These are phyloP conservation scores for Haliclona indistincta DNA, from an alignment of 37 sponge, comb jelly and placozoan genomes.

Conservation along the genomic window DNA sequence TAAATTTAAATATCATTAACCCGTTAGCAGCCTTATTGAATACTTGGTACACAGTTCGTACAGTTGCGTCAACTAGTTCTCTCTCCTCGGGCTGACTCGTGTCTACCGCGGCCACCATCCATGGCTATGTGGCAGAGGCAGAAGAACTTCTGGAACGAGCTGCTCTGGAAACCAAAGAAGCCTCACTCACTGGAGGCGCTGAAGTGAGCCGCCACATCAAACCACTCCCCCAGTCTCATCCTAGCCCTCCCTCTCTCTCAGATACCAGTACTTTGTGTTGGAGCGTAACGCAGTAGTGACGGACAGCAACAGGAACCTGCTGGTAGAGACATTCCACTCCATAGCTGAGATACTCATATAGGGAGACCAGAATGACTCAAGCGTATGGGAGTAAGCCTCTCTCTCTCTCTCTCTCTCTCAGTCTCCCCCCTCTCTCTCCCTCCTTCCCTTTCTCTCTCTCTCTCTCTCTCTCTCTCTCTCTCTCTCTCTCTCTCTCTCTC, in stretches of 20 bases:
- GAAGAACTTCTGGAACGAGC: constrained; percentile 68
- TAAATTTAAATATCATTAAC: too few species aligned
- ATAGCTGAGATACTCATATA: constrained; percentile 97
- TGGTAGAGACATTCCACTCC: constrained; percentile 95
- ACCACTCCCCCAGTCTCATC: too few species aligned
- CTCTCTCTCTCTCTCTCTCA: too few species aligned
- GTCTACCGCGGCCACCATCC: too few species aligned
- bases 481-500: constrained; percentile 40
- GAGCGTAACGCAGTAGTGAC: constrained; percentile 74
- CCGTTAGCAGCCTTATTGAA: too few species aligned
- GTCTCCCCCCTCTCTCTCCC: neutral
- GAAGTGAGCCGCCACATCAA: too few species aligned
- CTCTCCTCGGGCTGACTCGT: too few species aligned
- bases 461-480: constrained; percentile 4
- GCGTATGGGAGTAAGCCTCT: constrained; percentile 97
- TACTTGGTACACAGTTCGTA: too few species aligned
- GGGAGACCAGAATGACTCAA: constrained; percentile 99
- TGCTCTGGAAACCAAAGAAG: constrained; percentile 83
- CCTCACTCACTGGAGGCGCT: constrained; percentile 85
- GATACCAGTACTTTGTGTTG: constrained; percentile 78
- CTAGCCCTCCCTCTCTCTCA: constrained; percentile 17
- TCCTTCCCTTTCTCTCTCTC: neutral
- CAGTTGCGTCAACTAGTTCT: too few species aligned
- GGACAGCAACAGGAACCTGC: constrained; percentile 70
- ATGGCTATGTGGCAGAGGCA: constrained; percentile 73